Percentiles rank a stretch among this genome's conserved stretches.
Evolutionary conservation across 1,140 invertebrate species (phyloP).

Genomic region (Piezodorus guildinii): DNA sequence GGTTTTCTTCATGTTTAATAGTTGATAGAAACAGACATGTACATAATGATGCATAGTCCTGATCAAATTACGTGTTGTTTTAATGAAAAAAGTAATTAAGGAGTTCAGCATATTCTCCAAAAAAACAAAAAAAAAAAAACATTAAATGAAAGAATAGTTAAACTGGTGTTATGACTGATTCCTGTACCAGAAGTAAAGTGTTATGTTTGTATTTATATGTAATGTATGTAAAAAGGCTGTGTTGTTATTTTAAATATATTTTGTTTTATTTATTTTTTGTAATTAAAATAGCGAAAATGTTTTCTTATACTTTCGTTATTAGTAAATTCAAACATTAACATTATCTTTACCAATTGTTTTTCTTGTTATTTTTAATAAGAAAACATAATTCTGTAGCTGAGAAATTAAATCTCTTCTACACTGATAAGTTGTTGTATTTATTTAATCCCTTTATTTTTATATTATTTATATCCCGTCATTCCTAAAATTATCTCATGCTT

Average conservation of each 20-base stretch:
- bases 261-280: slow-evolving; percentile 3
- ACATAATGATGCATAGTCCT: too few relatives aligned
- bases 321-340: not conserved
- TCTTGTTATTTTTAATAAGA: not conserved
- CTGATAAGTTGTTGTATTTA: not conserved
- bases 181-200: not conserved
- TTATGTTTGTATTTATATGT: not conserved
- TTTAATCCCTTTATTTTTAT: not conserved
- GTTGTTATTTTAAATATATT: not conserved
- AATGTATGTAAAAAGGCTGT: slow-evolving; percentile 1
- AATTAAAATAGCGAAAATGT: not conserved
- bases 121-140: too few relatives aligned
- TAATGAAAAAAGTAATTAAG: not conserved
- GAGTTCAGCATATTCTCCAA: not conserved
- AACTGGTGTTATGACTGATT: not conserved
- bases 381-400: not conserved
- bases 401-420: slow-evolving; percentile 5
- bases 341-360: not conserved
- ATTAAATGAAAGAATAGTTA: not conserved
- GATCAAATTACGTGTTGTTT: not conserved
- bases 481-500: too few relatives aligned
- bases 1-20: slow-evolving; percentile 20
- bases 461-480: too few relatives aligned
- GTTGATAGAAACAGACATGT: too few relatives aligned
- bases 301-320: not conserved